Evolutionary conservation across 2,888 invertebrate species (phyloP).

Genomic region (Tineola bisselliella): DNA sequence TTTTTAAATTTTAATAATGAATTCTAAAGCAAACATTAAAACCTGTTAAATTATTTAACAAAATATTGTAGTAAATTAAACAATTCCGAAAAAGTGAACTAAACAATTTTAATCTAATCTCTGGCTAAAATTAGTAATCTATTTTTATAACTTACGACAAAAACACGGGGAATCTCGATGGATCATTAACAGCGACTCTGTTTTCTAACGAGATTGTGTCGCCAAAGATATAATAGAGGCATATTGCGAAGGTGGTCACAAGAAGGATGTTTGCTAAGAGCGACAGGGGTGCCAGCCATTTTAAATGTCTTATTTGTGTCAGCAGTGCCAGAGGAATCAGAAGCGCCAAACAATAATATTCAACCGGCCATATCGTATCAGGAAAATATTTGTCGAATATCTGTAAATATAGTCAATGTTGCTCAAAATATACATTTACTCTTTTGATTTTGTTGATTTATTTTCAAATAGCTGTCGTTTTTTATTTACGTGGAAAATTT

Average conservation of each 20-base stretch:
- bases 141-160: conserved; percentile 67
- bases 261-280: conserved; percentile 87
- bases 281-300: conserved; percentile 89
- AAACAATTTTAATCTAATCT: neutral
- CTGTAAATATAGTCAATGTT: conserved; percentile 48
- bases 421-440: too few relatives aligned
- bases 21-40: too few relatives aligned
- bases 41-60: too few relatives aligned
- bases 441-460: too few relatives aligned
- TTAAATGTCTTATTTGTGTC: conserved; percentile 75
- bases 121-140: neutral
- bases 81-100: neutral
- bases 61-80: too few relatives aligned
- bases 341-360: conserved; percentile 52
- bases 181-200: conserved; percentile 63
- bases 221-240: conserved; percentile 84
- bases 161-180: conserved; percentile 81
- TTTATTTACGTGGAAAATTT: too few relatives aligned
- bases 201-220: conserved; percentile 48
- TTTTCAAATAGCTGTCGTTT: too few relatives aligned
- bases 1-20: too few relatives aligned
- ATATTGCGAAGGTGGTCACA: conserved; percentile 80
- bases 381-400: conserved; percentile 47
- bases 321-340: conserved; percentile 44
- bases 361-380: conserved; percentile 35